Evolutionary conservation across 2,113 vertebrate genomes (phyloP).

Genomic region (Astatotilapia flaviijosephi): DNA sequence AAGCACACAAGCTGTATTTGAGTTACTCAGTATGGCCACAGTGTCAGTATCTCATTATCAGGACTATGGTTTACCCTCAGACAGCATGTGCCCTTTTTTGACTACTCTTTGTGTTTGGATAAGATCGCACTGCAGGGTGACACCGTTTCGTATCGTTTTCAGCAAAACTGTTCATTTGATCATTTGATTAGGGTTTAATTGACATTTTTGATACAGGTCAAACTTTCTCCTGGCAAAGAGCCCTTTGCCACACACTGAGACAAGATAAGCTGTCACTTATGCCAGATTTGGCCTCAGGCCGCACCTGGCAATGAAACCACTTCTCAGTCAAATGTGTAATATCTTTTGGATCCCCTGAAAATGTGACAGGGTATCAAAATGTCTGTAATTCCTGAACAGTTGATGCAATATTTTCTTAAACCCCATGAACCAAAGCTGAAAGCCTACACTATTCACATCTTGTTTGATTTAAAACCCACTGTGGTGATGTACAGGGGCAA

Average conservation of each 20-base stretch:
- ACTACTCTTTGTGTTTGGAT: neutral
- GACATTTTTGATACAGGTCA: neutral
- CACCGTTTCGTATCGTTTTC: neutral
- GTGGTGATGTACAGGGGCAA: neutral
- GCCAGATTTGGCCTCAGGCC: slow-evolving; percentile 2
- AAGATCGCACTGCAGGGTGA: neutral
- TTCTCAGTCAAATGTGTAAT: neutral
- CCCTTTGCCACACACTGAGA: neutral
- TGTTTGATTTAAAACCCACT: neutral
- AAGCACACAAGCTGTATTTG: neutral
- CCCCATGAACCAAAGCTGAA: neutral
- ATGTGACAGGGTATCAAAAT: neutral
- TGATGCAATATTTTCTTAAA: neutral
- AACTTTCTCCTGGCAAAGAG: neutral
- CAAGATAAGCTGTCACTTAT: neutral
- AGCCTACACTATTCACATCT: neutral
- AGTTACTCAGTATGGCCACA: neutral
- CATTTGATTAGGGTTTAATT: slow-evolving; percentile 6
- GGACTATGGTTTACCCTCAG: neutral
- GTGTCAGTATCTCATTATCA: neutral
- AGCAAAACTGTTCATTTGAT: neutral
- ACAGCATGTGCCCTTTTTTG: slow-evolving; percentile 15
- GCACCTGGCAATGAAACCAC: neutral
- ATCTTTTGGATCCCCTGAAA: neutral
- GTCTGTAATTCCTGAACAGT: neutral